Percentiles rank a stretch among this genome's conserved stretches.
phyloP scores from a whole-genome alignment of 2,888 invertebrate species.

The Caenorhabditis sp. region DNA sequence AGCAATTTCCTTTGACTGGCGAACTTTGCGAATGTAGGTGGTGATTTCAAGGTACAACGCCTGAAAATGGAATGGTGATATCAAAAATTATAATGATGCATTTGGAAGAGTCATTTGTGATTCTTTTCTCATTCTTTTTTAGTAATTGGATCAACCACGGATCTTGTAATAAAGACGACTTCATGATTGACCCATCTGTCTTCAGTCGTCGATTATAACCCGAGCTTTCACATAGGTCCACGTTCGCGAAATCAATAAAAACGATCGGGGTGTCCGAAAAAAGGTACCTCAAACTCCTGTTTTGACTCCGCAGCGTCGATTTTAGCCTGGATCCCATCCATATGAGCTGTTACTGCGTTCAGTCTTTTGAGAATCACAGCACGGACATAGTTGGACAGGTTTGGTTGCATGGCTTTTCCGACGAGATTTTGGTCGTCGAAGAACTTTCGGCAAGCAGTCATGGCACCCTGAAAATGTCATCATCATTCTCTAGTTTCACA shows the following conservation, averaged over 20 bases:
- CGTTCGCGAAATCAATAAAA: too few relatives aligned
- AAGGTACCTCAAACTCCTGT: constrained; percentile 27
- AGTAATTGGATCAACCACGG: too few relatives aligned
- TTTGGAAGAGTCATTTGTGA: too few relatives aligned
- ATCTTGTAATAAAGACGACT: too few relatives aligned
- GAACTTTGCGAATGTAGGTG: background rate
- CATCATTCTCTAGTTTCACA: too few relatives aligned
- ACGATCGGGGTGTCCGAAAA: too few relatives aligned
- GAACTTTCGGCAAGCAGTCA: constrained; percentile 30
- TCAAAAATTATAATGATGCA: too few relatives aligned
- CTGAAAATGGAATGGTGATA: constrained; percentile 12
- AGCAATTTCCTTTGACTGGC: constrained; percentile 36
- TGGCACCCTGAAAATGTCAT: constrained; percentile 25
- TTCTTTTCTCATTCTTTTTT: too few relatives aligned
- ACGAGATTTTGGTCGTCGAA: constrained; percentile 27
- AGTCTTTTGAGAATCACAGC: background rate
- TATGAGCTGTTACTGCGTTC: constrained; percentile 17
- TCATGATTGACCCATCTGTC: too few relatives aligned
- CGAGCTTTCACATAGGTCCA: too few relatives aligned
- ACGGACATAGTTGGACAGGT: constrained; percentile 21
- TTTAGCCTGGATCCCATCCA: constrained; percentile 7
- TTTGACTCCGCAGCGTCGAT: constrained; percentile 13
- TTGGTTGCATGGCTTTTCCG: constrained; percentile 13
- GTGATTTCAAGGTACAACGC: constrained; percentile 19
- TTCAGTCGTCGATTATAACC: too few relatives aligned